A percentile compares a stretch with the other conserved stretches of the same genome.
phyloP scores from a whole-genome alignment of 2,888 invertebrate species.

The Drosophila koepferae region DNA sequence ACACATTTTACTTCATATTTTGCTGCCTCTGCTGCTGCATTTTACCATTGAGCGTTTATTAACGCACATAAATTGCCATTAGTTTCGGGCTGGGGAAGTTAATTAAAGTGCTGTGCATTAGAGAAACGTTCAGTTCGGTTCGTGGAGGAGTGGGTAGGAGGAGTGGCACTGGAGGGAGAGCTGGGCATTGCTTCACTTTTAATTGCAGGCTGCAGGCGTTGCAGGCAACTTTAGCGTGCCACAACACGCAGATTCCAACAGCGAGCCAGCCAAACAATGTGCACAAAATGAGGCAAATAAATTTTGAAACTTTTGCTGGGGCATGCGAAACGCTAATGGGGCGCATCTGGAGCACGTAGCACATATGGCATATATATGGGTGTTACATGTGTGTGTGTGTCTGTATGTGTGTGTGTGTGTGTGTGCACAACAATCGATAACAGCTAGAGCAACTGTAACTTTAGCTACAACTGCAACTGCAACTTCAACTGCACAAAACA shows the following conservation, averaged over 20 bases:
- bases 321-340: conserved; percentile 53
- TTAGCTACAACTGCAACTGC: conserved; percentile 3
- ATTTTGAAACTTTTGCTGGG: conserved; percentile 63
- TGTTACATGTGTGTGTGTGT: conserved; percentile 2
- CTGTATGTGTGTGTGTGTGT: conserved; percentile 11
- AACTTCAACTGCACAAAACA: conserved; percentile 30
- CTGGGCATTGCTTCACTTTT: conserved; percentile 34
- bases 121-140: background rate
- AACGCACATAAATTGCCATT: conserved; percentile 75
- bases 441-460: conserved; percentile 22
- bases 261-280: conserved; percentile 55
- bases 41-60: conserved; percentile 46
- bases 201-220: conserved; percentile 61
- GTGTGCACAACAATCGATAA: conserved; percentile 59
- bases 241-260: conserved; percentile 68
- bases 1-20: background rate
- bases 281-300: conserved; percentile 74
- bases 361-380: conserved; percentile 10
- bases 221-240: conserved; percentile 68
- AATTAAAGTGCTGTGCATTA: conserved; percentile 46
- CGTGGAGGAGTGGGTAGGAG: background rate
- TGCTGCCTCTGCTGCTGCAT: background rate
- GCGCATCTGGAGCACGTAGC: conserved; percentile 57
- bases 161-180: too few species aligned
- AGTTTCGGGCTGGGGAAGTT: conserved; percentile 44